Base-by-base conservation (phyloP, 2,797 vertebrate species). In the Zenarchopterus dispar region DNA sequence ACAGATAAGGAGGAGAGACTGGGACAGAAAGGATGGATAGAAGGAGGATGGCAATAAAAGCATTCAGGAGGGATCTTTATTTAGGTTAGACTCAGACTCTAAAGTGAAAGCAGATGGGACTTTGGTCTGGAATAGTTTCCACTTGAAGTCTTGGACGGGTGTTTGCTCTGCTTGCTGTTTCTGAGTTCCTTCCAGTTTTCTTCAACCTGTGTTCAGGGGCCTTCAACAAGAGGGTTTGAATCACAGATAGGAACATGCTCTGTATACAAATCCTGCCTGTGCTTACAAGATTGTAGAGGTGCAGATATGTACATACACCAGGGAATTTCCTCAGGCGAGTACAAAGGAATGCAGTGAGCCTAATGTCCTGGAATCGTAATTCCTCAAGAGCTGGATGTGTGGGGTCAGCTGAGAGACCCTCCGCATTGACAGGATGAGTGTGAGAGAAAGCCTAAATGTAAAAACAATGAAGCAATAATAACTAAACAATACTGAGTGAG, bases 91-190 rank as follows among this genome's bases (percentile, higher is more conserved):
- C 84, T 87, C 80, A 84, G 85, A 80, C 87, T 84, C 81, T 80
- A 88, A 94, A 94, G 90, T 93, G 88, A 93, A 93, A 93, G 90
- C 93, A 94, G 93, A 94, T 93, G 93, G 87, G 72, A 77, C 70
- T 82, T 73, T 33, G 82, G 85, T 77, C 87, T 83, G 82, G 88
- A 94, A 92, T 93, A 93, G 77, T 93, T 94, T 94, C 93, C 93
- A 93, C 88, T 93, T 91, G 90, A 93, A 91, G 89, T 89, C 84
- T 92, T 88, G 78, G 77, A 84, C 75, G 85, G 19, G 68, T 80
- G 82, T 88, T 91, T 80, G 79, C 77, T 80, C 79, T 77, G 77
- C 84, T 81, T 62, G 64, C 73, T 60, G 78, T 77, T 85, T 77
- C 80, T 89, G 83, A 89, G 80, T 67, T 57, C 28, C 16, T 56